phyloP scores from a whole-genome alignment of 1,140 invertebrate genomes.

The Babylonia areolata region DNA sequence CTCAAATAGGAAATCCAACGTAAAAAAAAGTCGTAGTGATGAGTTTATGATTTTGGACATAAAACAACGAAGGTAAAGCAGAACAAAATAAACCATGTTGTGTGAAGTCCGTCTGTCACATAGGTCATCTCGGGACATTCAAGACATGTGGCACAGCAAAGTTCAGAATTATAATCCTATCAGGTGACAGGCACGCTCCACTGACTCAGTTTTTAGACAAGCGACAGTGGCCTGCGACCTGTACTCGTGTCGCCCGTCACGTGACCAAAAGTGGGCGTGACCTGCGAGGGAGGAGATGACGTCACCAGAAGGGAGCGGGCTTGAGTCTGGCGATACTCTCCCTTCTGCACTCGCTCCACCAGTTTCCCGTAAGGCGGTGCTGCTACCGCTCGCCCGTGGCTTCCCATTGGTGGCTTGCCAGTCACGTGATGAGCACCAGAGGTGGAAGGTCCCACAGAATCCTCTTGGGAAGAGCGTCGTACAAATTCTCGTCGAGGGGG shows the following conservation, averaged over 20 bases:
- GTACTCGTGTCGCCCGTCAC: constrained; percentile 2
- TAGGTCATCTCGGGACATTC: neutral
- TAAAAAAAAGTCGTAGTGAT: too few species aligned
- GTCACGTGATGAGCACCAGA: constrained; percentile 13
- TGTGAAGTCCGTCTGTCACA: neutral
- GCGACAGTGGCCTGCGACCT: constrained; percentile 19
- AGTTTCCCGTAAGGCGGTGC: constrained; percentile 33
- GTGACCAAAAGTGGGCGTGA: constrained; percentile 30
- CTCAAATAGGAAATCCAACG: too few species aligned
- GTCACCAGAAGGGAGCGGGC: constrained; percentile 17
- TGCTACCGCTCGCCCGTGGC: neutral
- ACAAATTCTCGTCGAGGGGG: neutral
- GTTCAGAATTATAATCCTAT: too few species aligned
- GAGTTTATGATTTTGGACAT: too few species aligned
- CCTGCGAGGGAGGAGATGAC: neutral
- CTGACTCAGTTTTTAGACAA: neutral
- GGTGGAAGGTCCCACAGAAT: neutral
- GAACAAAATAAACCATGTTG: neutral
- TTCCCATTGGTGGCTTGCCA: constrained; percentile 34
- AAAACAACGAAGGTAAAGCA: too few species aligned
- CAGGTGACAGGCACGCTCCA: neutral
- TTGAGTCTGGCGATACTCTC: constrained; percentile 26
- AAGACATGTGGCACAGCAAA: neutral
- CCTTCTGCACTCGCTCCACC: constrained; percentile 35
- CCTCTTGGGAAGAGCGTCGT: constrained; percentile 23